Percentiles rank a stretch among this genome's conserved stretches.
Evolutionary conservation across 2,888 invertebrate genomes (phyloP).

Genomic region (Galeopsomyia nigrocyanea): DNA sequence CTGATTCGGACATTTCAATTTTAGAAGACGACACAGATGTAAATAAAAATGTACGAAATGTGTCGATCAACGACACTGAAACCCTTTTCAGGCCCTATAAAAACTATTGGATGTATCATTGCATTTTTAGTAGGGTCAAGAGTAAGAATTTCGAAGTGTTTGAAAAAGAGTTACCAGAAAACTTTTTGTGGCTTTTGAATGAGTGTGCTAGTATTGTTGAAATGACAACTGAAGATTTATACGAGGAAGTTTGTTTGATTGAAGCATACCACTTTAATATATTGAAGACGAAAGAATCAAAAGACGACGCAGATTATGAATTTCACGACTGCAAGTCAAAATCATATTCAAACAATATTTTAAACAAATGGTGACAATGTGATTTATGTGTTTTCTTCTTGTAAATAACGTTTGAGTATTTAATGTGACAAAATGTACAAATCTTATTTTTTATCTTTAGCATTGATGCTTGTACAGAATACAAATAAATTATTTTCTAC

Average conservation of each 20-base stretch:
- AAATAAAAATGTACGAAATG: constrained; percentile 14
- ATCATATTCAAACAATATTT: constrained; percentile 24
- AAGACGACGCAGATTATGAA: constrained; percentile 28
- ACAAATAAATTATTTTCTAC: constrained; percentile 31
- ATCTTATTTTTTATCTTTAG: background rate
- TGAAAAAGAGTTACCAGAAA: constrained; percentile 61
- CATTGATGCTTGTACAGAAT: constrained; percentile 4
- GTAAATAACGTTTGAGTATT: background rate
- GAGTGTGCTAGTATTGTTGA: constrained; percentile 64
- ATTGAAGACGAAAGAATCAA: constrained; percentile 26
- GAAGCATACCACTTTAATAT: constrained; percentile 60
- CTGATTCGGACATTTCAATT: constrained; percentile 42
- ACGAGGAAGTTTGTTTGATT: constrained; percentile 63
- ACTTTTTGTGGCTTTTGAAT: constrained; percentile 66
- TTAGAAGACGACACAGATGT: constrained; percentile 22
- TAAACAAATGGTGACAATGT: constrained; percentile 39
- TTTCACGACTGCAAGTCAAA: constrained; percentile 27
- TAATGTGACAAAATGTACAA: background rate
- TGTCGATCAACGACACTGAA: constrained; percentile 29
- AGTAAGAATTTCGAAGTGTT: constrained; percentile 58
- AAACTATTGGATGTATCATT: constrained; percentile 67
- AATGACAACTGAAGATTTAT: constrained; percentile 62
- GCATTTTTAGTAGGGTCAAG: constrained; percentile 57
- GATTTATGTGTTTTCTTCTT: too few relatives aligned
- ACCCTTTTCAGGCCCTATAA: constrained; percentile 58